phyloP scores from a whole-genome alignment of 2,113 vertebrate species.

The Aegotheles bennettii region DNA sequence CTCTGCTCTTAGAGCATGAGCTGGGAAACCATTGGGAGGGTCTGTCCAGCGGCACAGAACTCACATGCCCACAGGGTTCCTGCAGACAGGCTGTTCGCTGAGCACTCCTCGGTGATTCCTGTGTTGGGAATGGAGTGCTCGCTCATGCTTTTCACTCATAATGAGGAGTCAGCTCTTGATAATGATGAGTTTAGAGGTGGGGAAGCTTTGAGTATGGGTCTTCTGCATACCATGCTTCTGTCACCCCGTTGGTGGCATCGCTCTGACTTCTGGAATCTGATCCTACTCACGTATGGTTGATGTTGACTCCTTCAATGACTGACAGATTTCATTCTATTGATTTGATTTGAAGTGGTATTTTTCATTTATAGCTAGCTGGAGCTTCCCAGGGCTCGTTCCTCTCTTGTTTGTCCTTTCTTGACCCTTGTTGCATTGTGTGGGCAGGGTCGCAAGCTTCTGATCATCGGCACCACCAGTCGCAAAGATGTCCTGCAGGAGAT shows the following conservation, averaged over 20 bases:
- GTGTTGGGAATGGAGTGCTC: background rate
- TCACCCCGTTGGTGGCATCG: background rate
- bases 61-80: background rate
- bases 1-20: background rate
- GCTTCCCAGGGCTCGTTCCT: background rate
- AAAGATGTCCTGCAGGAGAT: conserved; percentile 96
- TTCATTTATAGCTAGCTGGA: background rate
- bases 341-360: background rate
- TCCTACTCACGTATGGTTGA: background rate
- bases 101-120: background rate
- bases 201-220: background rate
- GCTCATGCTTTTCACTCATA: background rate
- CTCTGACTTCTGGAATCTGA: background rate
- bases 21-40: background rate
- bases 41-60: background rate
- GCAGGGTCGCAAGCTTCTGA: conserved; percentile 94
- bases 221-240: background rate
- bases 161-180: background rate
- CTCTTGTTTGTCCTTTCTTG: background rate
- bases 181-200: background rate
- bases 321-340: background rate
- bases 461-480: conserved; percentile 94
- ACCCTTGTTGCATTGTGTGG: background rate
- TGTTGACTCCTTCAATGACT: background rate
- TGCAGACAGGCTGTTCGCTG: background rate